Evolutionary conservation across 1,140 invertebrate genomes (phyloP), one percentile per base, ranked within the genome.

Genomic region (Macrotrachela quadricornifera): DNA sequence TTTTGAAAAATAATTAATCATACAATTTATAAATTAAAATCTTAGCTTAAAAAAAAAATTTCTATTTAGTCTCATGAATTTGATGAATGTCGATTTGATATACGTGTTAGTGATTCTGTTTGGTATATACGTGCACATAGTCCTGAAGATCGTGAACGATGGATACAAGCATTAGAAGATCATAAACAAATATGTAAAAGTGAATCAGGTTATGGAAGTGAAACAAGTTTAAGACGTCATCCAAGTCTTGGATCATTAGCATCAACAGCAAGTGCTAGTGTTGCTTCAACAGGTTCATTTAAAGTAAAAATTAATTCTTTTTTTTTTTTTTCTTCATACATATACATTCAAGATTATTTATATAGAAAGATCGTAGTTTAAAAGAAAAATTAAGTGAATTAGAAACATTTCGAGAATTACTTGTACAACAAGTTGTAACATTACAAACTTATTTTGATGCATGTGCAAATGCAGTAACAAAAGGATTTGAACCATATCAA

Each of bases 51-150:
- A n/a, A n/a, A n/a, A n/a, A n/a, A n/a, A n/a, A n/a, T n/a, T n/a
- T n/a, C n/a, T 30, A 4, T 30, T 30, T 30, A 30, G 87, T 80
- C 84, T 53, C 90, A 95, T 71, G 87, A 94, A 70, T 90, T 92
- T 72, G 90, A 96, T 70, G 87, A 94, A 69, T 88, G 86, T 61
- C 78, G 90, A 60, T 95, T 95, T 74, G 90, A 96, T 76, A 85
- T 96, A 0, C 85, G 85, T 37, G 85, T 96, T 21, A 91, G 88
- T 72, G 91, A 96, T 72, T 87, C 83, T 66, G 83, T 92, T 43
- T 96, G 91, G 90, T 96, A 95, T 72, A 72, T 96, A 60, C 73
- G 91, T 64, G 85, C 86, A 18, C 76, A 79, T 60, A 80, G 75
- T 59, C 77, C 79, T 46, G 86, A 94, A 64, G 85, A 88, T 61